A percentile compares a stretch with the other conserved stretches of the same genome.
phyloP scores from a whole-genome alignment of 1,140 invertebrate genomes.

The Ceratosolen fusciceps region DNA sequence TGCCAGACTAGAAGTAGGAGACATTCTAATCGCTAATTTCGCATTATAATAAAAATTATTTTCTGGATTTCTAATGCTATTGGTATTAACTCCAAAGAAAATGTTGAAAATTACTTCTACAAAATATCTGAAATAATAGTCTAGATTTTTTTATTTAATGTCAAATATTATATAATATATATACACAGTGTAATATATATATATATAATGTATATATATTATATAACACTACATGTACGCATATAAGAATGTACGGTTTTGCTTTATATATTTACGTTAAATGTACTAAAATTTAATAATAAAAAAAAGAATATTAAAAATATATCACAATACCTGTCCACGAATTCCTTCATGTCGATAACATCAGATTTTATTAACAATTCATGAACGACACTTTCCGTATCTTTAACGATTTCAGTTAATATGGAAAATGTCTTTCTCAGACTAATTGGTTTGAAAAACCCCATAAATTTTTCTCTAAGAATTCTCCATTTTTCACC shows the following conservation, averaged over 20 bases:
- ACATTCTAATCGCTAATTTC: constrained; percentile 38
- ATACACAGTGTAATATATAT: neutral
- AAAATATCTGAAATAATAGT: constrained; percentile 63
- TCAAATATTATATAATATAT: neutral
- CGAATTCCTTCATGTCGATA: constrained; percentile 53
- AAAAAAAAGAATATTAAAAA: neutral
- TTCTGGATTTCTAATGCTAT: constrained; percentile 61
- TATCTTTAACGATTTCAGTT: constrained; percentile 64
- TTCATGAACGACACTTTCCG: constrained; percentile 54
- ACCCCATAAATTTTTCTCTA: constrained; percentile 72
- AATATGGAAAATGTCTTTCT: constrained; percentile 73
- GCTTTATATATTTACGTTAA: too few relatives aligned
- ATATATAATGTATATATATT: too few relatives aligned
- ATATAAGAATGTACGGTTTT: neutral
- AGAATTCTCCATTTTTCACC: constrained; percentile 72
- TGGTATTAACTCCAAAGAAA: constrained; percentile 71
- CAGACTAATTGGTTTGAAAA: constrained; percentile 75
- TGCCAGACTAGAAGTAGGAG: neutral
- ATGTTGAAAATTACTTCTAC: constrained; percentile 75
- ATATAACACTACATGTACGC: neutral
- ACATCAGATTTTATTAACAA: neutral
- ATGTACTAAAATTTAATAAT: too few relatives aligned
- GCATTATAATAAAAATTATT: constrained; percentile 48
- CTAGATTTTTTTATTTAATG: too few relatives aligned
- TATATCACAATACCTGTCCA: constrained; percentile 47